phyloP scores from a whole-genome alignment of 1,140 invertebrate genomes.

The Semibalanus balanoides region DNA sequence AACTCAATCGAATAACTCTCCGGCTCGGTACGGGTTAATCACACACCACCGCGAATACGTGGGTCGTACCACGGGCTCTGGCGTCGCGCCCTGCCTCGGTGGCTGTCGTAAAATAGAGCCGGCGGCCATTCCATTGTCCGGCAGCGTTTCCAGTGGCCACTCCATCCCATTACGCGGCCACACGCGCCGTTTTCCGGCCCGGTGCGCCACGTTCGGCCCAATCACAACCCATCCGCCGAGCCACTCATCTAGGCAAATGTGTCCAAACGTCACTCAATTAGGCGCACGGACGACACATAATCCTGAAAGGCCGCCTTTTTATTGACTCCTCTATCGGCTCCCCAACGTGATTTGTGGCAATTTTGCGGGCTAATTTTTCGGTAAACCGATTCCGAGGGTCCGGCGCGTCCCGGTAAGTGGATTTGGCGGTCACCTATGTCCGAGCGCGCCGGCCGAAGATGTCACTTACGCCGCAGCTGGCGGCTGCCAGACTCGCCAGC shows the following conservation, averaged over 20 bases:
- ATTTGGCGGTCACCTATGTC: not conserved
- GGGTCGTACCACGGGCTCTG: not conserved
- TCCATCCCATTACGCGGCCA: not conserved
- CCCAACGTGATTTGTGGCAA: not conserved
- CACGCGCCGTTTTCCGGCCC: not conserved
- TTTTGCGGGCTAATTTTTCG: not conserved
- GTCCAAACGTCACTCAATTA: conserved; percentile 2
- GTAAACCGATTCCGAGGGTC: not conserved
- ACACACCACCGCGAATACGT: not conserved
- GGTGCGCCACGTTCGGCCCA: not conserved
- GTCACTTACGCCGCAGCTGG: not conserved
- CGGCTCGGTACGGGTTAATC: not conserved
- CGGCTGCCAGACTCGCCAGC: not conserved
- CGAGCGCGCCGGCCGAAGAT: not conserved
- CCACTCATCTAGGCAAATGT: conserved; percentile 1
- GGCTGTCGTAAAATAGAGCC: not conserved
- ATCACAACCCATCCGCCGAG: not conserved
- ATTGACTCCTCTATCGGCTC: not conserved
- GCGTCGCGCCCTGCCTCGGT: too few relatives aligned
- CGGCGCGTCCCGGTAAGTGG: not conserved
- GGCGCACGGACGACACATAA: conserved; percentile 1
- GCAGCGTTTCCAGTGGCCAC: not conserved
- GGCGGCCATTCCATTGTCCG: not conserved
- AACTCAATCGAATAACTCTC: too few relatives aligned
- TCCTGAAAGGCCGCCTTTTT: not conserved